Conservation (phyloP, 2,797 vertebrate species). For the Nothura maculosa region DNA sequence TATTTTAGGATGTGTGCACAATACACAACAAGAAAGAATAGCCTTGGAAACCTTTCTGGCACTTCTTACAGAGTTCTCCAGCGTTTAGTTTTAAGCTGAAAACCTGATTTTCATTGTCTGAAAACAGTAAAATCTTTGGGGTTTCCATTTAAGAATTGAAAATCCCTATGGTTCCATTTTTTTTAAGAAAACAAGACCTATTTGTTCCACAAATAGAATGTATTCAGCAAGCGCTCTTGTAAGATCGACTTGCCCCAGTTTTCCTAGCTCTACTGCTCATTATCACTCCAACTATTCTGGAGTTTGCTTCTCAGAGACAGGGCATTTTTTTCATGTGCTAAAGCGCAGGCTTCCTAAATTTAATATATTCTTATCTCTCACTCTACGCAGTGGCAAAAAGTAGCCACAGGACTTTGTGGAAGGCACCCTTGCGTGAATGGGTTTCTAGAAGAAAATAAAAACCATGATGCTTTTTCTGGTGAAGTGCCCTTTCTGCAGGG, state of each 20-base stretch:
- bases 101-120: not conserved
- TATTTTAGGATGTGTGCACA: not conserved
- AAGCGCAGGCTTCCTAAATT: not conserved
- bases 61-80: rapidly evolving
- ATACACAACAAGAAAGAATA: not conserved
- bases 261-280: not conserved
- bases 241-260: not conserved
- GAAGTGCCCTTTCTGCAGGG: not conserved
- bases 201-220: not conserved
- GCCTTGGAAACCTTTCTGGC: not conserved
- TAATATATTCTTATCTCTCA: not conserved
- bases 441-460: not conserved
- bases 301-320: not conserved
- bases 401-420: not conserved
- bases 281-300: not conserved
- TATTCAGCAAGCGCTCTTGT: not conserved
- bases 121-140: not conserved
- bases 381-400: not conserved
- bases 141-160: not conserved
- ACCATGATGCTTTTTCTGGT: not conserved
- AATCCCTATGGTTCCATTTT: not conserved
- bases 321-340: not conserved
- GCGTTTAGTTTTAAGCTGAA: not conserved
- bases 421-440: not conserved
- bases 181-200: not conserved